Percentiles rank a stretch among this genome's conserved stretches.
Evolutionary conservation across 1,140 invertebrate species (phyloP).

Genomic region (Rhynchophorus ferrugineus): DNA sequence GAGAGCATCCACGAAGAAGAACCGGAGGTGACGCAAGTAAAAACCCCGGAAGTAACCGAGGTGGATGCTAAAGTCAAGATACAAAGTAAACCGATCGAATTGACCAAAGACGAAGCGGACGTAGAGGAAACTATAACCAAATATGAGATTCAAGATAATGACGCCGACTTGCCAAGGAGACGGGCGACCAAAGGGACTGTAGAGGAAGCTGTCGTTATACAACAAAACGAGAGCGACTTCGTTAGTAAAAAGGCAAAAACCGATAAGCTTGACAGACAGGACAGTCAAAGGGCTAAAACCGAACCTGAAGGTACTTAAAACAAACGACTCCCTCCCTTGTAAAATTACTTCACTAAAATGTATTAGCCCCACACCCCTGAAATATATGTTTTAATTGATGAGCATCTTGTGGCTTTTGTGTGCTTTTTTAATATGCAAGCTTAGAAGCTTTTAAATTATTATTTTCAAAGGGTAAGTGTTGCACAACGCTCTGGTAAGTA

Average conservation of each 20-base stretch:
- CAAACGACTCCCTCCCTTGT: too few relatives aligned
- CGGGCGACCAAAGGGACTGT: slow-evolving; percentile 16
- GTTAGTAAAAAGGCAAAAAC: slow-evolving; percentile 49
- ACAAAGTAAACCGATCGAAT: slow-evolving; percentile 13
- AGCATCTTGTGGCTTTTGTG: background rate
- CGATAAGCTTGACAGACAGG: slow-evolving; percentile 29
- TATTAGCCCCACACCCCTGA: background rate
- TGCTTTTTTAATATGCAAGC: background rate
- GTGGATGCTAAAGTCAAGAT: slow-evolving; percentile 11
- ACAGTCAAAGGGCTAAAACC: slow-evolving; percentile 37
- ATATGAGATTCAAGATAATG: slow-evolving; percentile 36
- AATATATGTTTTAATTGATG: background rate
- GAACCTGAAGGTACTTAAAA: slow-evolving; percentile 38
- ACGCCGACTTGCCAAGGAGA: slow-evolving; percentile 30
- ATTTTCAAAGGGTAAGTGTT: background rate
- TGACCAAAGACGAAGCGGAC: slow-evolving; percentile 19
- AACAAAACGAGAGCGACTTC: slow-evolving; percentile 24
- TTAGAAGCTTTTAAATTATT: background rate
- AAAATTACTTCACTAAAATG: background rate
- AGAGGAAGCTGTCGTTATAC: slow-evolving; percentile 16
- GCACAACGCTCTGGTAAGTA: too few relatives aligned
- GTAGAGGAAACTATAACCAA: slow-evolving; percentile 15
- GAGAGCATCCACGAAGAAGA: slow-evolving; percentile 20
- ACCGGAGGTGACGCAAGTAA: slow-evolving; percentile 27
- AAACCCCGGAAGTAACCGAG: slow-evolving; percentile 28